These are phyloP conservation scores for Ammodramus savannarum DNA, from an alignment of 2,113 vertebrate genomes.

Conservation along the genomic window DNA sequence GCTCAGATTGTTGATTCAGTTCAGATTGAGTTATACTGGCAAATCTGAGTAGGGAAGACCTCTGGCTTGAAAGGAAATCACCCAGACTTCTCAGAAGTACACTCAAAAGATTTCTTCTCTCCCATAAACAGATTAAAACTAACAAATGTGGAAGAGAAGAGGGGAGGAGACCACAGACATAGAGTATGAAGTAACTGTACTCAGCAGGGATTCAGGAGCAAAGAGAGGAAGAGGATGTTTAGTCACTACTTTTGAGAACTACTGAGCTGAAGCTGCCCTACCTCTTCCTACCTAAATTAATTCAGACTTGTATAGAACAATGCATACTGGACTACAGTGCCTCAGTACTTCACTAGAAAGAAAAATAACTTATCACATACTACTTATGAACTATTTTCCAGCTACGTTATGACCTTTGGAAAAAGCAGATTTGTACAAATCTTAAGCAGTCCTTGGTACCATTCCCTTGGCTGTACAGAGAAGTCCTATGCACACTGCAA, in stretches of 20 bases:
- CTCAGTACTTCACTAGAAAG: neutral
- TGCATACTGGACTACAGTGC: neutral
- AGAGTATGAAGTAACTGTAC: neutral
- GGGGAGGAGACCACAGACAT: neutral
- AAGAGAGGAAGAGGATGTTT: conserved; percentile 35
- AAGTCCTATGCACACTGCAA: neutral
- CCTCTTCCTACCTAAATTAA: neutral
- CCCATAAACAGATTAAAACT: neutral
- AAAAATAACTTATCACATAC: neutral
- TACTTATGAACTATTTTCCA: neutral
- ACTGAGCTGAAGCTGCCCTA: neutral
- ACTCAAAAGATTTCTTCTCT: neutral
- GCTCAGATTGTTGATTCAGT: neutral
- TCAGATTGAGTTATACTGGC: neutral
- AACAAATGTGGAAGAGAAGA: neutral
- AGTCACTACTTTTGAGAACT: conserved; percentile 2
- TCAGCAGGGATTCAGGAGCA: neutral
- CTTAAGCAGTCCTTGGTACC: neutral
- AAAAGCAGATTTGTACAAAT: neutral
- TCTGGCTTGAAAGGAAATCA: neutral
- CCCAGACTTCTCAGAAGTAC: neutral
- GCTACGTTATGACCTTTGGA: neutral
- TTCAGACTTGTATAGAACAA: neutral
- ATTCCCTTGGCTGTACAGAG: neutral
- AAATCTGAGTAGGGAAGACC: neutral